Conservation (phyloP, 2,888 invertebrate genomes). For the Amblyjoppa fuscipennis region DNA sequence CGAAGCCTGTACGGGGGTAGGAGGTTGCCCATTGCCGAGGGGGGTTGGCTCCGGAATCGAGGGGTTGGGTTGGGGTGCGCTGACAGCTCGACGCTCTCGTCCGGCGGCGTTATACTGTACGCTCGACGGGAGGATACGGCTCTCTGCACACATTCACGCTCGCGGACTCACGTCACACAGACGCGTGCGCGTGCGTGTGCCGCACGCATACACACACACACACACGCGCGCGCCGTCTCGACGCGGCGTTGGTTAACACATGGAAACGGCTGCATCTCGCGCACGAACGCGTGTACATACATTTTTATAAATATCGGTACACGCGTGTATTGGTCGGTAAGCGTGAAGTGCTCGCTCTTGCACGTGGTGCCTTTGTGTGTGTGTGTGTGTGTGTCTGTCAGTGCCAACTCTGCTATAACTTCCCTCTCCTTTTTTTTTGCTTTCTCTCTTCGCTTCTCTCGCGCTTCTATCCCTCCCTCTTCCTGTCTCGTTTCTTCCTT, state of each 20-base stretch:
- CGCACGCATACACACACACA: conserved; percentile 17
- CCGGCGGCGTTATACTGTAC: conserved; percentile 75
- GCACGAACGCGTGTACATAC: conserved; percentile 51
- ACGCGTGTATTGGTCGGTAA: conserved; percentile 50
- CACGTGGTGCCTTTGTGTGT: not conserved
- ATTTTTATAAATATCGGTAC: conserved; percentile 64
- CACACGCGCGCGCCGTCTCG: conserved; percentile 43
- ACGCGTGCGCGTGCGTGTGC: conserved; percentile 60
- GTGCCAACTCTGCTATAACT: conserved; percentile 59
- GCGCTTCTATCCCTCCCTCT: conserved; percentile 66
- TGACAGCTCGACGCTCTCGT: conserved; percentile 85
- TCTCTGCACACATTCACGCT: conserved; percentile 83
- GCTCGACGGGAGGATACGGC: conserved; percentile 84
- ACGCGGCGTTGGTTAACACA: conserved; percentile 60
- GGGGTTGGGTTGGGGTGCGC: conserved; percentile 84
- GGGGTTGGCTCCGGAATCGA: conserved; percentile 76
- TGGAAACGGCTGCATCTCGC: conserved; percentile 55
- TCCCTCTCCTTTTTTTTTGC: conserved; percentile 63
- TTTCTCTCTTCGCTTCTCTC: conserved; percentile 63
- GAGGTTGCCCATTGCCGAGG: conserved; percentile 74
- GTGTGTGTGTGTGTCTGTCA: conserved; percentile 43
- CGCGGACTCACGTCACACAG: conserved; percentile 71
- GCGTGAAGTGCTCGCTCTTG: conserved; percentile 33
- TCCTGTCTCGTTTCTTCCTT: conserved; percentile 68
- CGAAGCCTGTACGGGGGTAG: conserved; percentile 70